phyloP scores from a whole-genome alignment of 2,888 invertebrate genomes.

The Octodonta nipae region DNA sequence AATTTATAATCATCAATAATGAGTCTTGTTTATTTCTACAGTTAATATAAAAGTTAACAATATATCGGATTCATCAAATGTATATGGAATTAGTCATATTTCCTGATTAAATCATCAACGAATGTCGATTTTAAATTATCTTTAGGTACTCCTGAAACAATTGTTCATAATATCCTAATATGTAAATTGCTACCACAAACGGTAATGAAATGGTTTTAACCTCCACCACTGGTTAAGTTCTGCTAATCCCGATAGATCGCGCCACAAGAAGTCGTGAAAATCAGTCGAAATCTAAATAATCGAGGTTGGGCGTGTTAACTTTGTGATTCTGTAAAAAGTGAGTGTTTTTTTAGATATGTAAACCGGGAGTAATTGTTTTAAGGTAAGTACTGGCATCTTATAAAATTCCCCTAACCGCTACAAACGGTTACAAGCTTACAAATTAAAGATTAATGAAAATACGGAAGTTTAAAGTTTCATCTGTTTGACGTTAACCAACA shows the following conservation, averaged over 20 bases:
- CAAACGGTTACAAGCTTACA: slow-evolving; percentile 4
- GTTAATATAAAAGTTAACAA: too few relatives aligned
- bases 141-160: too few relatives aligned
- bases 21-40: too few relatives aligned
- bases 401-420: slow-evolving; percentile 9
- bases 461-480: slow-evolving; percentile 23
- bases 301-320: slow-evolving; percentile 32
- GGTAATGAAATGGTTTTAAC: too few relatives aligned
- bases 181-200: too few relatives aligned
- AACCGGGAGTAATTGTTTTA: slow-evolving; percentile 21
- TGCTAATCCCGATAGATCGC: not conserved
- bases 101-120: too few relatives aligned
- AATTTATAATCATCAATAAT: too few relatives aligned
- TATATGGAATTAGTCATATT: too few relatives aligned
- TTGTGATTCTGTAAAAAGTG: slow-evolving; percentile 27
- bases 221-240: not conserved
- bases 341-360: slow-evolving; percentile 31
- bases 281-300: slow-evolving; percentile 29
- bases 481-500: slow-evolving; percentile 19
- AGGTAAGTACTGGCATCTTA: slow-evolving; percentile 22
- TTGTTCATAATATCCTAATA: too few relatives aligned
- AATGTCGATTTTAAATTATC: too few relatives aligned
- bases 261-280: slow-evolving; percentile 8
- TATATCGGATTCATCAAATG: too few relatives aligned
- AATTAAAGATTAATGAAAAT: slow-evolving; percentile 11